Conservation (phyloP, 2,797 vertebrate genomes). For the Helostoma temminkii region DNA sequence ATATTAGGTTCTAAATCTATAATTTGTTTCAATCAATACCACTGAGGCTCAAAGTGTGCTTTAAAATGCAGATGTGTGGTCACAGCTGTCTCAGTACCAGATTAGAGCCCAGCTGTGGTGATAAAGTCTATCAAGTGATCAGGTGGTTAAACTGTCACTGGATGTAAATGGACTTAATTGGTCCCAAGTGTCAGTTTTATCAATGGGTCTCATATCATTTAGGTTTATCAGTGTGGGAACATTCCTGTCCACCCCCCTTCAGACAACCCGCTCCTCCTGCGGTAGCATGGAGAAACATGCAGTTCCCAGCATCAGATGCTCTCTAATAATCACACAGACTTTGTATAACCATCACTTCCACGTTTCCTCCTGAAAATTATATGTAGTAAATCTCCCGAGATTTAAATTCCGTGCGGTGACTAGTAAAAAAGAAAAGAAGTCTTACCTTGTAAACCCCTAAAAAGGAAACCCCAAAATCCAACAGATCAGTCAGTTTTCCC, state of each 20-base stretch:
- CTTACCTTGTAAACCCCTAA: slow-evolving; percentile 38
- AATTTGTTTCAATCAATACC: too few species aligned
- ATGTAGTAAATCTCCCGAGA: too few species aligned
- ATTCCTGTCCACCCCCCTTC: slow-evolving; percentile 20
- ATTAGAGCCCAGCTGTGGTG: slow-evolving; percentile 12
- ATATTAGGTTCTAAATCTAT: too few species aligned
- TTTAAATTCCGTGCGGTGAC: neutral
- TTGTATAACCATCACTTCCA: too few species aligned
- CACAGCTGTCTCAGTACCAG: slow-evolving; percentile 18
- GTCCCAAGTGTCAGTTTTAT: slow-evolving; percentile 27
- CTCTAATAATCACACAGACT: neutral
- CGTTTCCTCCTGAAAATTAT: too few species aligned
- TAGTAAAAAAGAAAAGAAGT: too few species aligned
- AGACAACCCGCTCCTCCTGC: neutral
- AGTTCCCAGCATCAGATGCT: neutral
- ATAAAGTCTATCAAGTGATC: slow-evolving; percentile 40
- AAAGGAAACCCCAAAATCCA: slow-evolving; percentile 4
- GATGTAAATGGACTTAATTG: slow-evolving; percentile 24
- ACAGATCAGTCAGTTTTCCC: too few species aligned
- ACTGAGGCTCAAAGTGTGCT: too few species aligned
- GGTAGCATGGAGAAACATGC: neutral
- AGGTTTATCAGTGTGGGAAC: slow-evolving; percentile 49
- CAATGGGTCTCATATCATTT: slow-evolving; percentile 4
- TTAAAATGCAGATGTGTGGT: neutral
- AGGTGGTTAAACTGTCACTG: slow-evolving; percentile 8